Evolutionary conservation across 2,797 vertebrate genomes (phyloP).

Genomic region (Ficedula albicollis): DNA sequence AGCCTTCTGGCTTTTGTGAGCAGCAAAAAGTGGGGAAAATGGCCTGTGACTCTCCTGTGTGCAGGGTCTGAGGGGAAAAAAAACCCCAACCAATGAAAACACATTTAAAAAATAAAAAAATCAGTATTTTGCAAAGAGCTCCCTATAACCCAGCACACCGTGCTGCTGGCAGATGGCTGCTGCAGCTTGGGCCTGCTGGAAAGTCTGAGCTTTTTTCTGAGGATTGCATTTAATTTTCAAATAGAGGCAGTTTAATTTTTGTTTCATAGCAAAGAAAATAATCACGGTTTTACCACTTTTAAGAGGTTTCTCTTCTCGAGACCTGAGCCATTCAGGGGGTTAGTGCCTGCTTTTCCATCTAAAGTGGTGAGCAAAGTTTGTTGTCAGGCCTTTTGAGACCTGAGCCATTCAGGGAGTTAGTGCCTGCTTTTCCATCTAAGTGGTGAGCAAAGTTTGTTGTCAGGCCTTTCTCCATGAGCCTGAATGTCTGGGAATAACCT

Average conservation of each 20-base stretch:
- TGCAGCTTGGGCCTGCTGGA: background rate
- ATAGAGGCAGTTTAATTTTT: background rate
- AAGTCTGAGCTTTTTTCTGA: background rate
- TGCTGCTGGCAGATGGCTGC: background rate
- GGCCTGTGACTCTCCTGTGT: background rate
- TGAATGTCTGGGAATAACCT: background rate
- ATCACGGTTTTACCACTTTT: background rate
- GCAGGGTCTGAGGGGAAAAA: background rate
- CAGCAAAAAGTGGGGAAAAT: background rate
- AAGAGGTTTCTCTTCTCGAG: background rate
- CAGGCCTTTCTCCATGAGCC: background rate
- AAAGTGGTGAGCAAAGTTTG: background rate
- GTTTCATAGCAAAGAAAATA: background rate
- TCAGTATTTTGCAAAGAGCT: background rate
- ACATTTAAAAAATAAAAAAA: fast-evolving
- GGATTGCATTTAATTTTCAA: background rate
- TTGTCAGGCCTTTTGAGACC: background rate
- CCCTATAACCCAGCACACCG: fast-evolving
- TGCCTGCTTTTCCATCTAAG: background rate
- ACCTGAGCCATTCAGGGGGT: background rate
- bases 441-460: background rate
- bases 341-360: too few relatives aligned
- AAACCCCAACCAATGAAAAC: fast-evolving
- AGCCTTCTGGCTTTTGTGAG: background rate
- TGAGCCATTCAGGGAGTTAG: background rate